Evolutionary conservation across 2,113 vertebrate genomes (phyloP), one percentile per base, ranked within the genome.

Genomic region (Nothobranchius kuhntae): DNA sequence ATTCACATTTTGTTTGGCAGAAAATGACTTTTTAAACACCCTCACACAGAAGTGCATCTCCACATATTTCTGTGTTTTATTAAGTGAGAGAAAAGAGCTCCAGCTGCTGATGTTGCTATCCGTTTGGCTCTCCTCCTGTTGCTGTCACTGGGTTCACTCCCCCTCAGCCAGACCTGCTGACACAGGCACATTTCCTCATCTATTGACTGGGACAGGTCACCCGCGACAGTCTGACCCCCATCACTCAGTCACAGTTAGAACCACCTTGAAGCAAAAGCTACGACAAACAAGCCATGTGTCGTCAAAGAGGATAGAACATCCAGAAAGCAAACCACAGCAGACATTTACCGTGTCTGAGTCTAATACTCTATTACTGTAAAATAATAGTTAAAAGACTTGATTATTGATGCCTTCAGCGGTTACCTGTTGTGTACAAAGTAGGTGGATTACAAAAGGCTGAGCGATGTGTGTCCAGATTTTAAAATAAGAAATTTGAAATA

Each of bases 131-230:
- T 30, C 15, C 26, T 82, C 61, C 74, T 59, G 68, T 26, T 66
- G 3, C 71, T 77, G 76, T 85, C 80, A 72, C 61, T 68, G 71
- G 60, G 87, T 87, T 86, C 76, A 84, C 42, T 54, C 65, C 71
- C 76, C 62, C 59, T 67, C 53, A 30, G 63, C 30, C 75, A 73
- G 77, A 85, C 68, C 80, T 72, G 81, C 84, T 83, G 84, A 84
- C 53, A 63, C 53, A 59, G 64, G 45, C 61, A 74, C 81, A 78
- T 85, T 78, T 78, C 74, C 80, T 77, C 61, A 38, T 46, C 82
- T 73, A 77, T 89, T 89, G 85, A 87, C 58, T 48, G 64, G 61
- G 69, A 50, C 83, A 82, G 78, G 65, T 87, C 87, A 87, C 26
- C 81, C 83, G 75, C 80, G 42, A 84, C 64, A 63, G 71, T 61